These are phyloP conservation scores for Callionymus lyra DNA, from an alignment of 2,113 vertebrate genomes.

Conservation along the genomic window DNA sequence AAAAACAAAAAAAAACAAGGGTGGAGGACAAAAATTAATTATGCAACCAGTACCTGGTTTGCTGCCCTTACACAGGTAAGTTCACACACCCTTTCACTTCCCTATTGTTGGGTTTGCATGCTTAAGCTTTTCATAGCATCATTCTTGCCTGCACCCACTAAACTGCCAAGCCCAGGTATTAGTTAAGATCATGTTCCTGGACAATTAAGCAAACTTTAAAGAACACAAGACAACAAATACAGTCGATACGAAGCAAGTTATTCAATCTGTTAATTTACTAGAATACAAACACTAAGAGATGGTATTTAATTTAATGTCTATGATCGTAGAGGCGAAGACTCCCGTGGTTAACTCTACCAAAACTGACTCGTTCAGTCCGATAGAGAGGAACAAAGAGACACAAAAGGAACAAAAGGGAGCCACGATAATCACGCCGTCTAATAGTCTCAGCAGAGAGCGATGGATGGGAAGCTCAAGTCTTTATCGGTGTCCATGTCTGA, in stretches of 20 bases:
- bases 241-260: too few relatives aligned
- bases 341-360: constrained; percentile 19
- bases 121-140: constrained; percentile 12
- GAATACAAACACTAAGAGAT: too few relatives aligned
- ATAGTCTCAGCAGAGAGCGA: constrained; percentile 4
- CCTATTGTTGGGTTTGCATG: constrained; percentile 29
- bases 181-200: too few relatives aligned
- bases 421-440: background rate
- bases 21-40: constrained; percentile 35
- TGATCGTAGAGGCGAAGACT: too few relatives aligned
- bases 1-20: constrained; percentile 36
- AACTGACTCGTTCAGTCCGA: constrained; percentile 34
- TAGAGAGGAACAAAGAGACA: constrained; percentile 18
- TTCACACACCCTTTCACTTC: constrained; percentile 32
- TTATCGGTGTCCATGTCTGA: constrained; percentile 16
- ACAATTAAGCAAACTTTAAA: too few relatives aligned
- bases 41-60: constrained; percentile 16
- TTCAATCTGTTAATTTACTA: too few relatives aligned
- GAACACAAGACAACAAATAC: too few relatives aligned
- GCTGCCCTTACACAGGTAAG: constrained; percentile 23
- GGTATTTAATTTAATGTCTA: too few relatives aligned
- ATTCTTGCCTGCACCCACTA: constrained; percentile 6
- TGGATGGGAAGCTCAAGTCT: background rate
- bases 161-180: background rate
- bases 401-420: constrained; percentile 11